Evolutionary conservation across 2,888 invertebrate species (phyloP).

Genomic region (Eupithecia abbreviata): DNA sequence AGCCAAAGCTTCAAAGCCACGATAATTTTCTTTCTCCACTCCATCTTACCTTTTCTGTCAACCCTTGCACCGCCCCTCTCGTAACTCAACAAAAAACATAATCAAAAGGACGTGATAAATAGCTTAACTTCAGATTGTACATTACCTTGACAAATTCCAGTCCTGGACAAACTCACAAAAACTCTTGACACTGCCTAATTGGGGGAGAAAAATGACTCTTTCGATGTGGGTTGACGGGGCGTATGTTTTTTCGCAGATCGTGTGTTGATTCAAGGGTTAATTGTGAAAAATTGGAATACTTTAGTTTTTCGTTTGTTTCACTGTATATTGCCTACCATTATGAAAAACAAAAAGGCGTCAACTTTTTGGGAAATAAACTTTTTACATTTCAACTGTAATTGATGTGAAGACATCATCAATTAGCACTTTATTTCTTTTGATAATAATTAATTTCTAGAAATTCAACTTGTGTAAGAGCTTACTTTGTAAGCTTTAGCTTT

Average conservation of each 20-base stretch:
- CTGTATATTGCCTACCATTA: not conserved
- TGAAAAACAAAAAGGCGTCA: not conserved
- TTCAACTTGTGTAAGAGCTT: no score
- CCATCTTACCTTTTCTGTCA: slow-evolving; percentile 15
- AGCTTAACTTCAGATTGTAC: slow-evolving; percentile 44
- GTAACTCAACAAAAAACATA: slow-evolving; percentile 40
- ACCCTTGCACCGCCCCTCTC: slow-evolving; percentile 10
- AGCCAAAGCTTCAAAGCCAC: slow-evolving; percentile 3
- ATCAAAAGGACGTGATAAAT: slow-evolving; percentile 46
- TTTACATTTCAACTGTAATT: not conserved
- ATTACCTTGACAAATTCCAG: slow-evolving; percentile 39
- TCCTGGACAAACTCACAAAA: slow-evolving; percentile 37
- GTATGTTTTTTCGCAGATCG: slow-evolving; percentile 22
- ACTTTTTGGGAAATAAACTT: not conserved
- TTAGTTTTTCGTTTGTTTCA: not conserved
- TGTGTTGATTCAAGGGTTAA: slow-evolving; percentile 18
- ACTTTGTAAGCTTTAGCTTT: no score
- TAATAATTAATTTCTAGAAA: not conserved
- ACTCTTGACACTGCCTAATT: slow-evolving; percentile 36
- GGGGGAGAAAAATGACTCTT: slow-evolving; percentile 36
- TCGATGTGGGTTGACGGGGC: slow-evolving; percentile 26
- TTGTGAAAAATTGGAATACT: not conserved
- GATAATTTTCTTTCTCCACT: slow-evolving; percentile 12
- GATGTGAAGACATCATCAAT: not conserved
- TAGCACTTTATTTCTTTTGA: not conserved